These are phyloP conservation scores for Thumatha senex DNA, from an alignment of 2,888 invertebrate genomes.

Conservation along the genomic window DNA sequence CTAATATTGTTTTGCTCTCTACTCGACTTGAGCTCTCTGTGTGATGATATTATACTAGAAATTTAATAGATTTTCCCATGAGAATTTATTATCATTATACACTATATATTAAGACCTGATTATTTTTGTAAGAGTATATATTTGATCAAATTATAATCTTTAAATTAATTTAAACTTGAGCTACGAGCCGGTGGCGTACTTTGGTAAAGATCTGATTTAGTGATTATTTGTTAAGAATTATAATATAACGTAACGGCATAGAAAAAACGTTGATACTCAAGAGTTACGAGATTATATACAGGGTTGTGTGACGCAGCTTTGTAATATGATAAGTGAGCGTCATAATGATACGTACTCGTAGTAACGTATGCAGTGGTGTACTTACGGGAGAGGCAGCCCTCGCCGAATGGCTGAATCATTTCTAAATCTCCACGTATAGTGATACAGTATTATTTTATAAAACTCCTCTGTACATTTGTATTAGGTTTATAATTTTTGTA, in stretches of 20 bases:
- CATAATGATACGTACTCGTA: background rate
- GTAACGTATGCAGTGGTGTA: too few species aligned
- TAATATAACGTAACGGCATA: constrained; percentile 12
- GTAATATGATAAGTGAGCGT: constrained; percentile 6
- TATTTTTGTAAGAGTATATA: constrained; percentile 47
- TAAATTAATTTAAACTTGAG: constrained; percentile 25
- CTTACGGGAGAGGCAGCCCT: constrained; percentile 12
- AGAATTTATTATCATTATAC: constrained; percentile 27
- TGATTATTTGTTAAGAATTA: constrained; percentile 14
- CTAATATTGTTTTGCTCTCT: constrained; percentile 66
- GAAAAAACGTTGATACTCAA: constrained; percentile 20
- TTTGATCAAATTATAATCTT: constrained; percentile 28
- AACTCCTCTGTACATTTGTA: constrained; percentile 73
- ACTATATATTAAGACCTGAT: constrained; percentile 33
- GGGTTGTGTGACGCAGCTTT: constrained; percentile 19
- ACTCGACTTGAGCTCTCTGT: constrained; percentile 63
- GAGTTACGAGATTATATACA: constrained; percentile 17
- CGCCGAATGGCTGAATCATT: constrained; percentile 31
- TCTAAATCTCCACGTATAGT: constrained; percentile 61
- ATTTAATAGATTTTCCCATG: constrained; percentile 33
- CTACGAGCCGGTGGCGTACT: constrained; percentile 7
- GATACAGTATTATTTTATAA: constrained; percentile 81
- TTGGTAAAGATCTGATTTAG: constrained; percentile 15
- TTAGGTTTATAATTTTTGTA: constrained; percentile 69
- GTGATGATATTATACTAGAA: constrained; percentile 40